Evolutionary conservation across 2,888 invertebrate species (phyloP).

Genomic region (Patella caerulea): DNA sequence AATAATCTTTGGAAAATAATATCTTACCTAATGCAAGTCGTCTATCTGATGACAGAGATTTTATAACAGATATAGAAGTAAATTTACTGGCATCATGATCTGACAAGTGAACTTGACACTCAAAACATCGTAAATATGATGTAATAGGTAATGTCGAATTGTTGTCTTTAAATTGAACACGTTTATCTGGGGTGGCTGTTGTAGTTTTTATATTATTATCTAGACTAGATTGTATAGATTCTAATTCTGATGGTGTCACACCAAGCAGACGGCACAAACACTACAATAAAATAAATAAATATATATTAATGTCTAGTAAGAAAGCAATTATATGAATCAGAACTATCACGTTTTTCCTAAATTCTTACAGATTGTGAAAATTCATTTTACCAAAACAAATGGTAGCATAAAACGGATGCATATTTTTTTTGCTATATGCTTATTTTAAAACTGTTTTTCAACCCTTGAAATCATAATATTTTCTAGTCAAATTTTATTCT

Average conservation of each 20-base stretch:
- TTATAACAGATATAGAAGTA: conserved; percentile 43
- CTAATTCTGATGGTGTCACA: conserved; percentile 46
- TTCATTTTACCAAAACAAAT: no score
- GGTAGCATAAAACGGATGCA: no score
- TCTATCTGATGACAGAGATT: conserved; percentile 54
- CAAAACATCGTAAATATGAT: conserved; percentile 64
- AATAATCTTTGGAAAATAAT: no score
- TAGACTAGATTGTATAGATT: conserved; percentile 45
- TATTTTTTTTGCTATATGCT: no score
- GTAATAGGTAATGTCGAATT: conserved; percentile 41
- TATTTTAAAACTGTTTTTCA: no score
- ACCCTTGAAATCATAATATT: no score
- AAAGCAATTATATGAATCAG: no score
- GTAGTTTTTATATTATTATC: conserved; percentile 27
- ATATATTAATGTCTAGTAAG: background rate
- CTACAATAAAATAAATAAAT: conserved; percentile 33
- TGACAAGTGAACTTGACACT: conserved; percentile 50
- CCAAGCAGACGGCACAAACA: conserved; percentile 39
- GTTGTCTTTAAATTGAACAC: conserved; percentile 47
- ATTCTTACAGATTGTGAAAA: no score
- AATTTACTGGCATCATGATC: conserved; percentile 33
- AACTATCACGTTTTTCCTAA: no score
- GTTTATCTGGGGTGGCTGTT: conserved; percentile 26
- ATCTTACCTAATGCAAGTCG: conserved; percentile 53
- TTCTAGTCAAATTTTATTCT: no score